These are phyloP conservation scores for Lepus timidus DNA, from an alignment of 2,113 vertebrate species.

Conservation along the genomic window DNA sequence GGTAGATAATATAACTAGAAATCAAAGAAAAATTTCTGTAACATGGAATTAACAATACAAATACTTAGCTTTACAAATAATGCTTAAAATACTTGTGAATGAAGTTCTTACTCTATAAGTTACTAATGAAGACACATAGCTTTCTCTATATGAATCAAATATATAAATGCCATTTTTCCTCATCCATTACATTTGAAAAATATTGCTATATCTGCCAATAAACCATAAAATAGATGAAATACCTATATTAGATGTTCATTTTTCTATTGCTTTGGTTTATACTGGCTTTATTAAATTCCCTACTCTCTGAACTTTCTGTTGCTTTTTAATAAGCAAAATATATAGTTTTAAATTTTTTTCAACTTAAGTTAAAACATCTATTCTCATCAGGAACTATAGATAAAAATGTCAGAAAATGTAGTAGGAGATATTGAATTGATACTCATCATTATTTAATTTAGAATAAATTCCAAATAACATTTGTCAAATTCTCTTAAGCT, in stretches of 20 bases:
- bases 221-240: not conserved
- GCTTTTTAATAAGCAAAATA: not conserved
- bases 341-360: not conserved
- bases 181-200: not conserved
- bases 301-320: not conserved
- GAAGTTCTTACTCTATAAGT: slow-evolving; percentile 43
- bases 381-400: not conserved
- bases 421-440: not conserved
- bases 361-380: not conserved
- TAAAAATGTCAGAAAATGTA: not conserved
- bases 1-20: slow-evolving; percentile 61
- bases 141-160: not conserved
- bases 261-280: not conserved
- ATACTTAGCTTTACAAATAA: slow-evolving; percentile 48
- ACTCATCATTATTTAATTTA: not conserved
- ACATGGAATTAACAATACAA: slow-evolving; percentile 41
- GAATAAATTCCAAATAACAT: not conserved
- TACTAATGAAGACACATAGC: not conserved
- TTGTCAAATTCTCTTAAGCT: not conserved
- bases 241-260: not conserved
- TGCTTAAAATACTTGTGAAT: slow-evolving; percentile 66
- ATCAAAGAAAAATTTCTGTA: slow-evolving; percentile 51
- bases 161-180: not conserved
- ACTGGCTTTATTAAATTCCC: not conserved
- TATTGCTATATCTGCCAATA: not conserved